Base-by-base conservation (phyloP, 2,888 invertebrate genomes). In the Asteroscopus sphinx region DNA sequence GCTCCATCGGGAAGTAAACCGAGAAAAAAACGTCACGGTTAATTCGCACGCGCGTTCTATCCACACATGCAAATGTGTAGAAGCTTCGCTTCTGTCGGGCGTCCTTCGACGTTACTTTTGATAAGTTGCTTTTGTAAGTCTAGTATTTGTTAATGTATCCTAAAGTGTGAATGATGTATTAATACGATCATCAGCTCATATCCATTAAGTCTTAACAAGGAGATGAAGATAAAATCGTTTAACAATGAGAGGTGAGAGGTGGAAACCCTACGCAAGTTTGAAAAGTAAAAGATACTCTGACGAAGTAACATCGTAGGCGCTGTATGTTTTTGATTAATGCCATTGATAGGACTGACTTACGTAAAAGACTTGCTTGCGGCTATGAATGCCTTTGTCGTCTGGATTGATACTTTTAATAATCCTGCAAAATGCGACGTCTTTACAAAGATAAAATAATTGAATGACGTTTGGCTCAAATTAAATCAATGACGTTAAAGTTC, bases 241-340 rank as follows among this genome's bases (percentile, higher is more conserved):
- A 41, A 64, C 44, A 66, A 55, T 41, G 9, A 64, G 45, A 48
- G 5, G 26, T 47, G 59, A 58, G 47, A 44, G 39, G 33, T 65
- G 47, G 35, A 46, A 52, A 56, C 44, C 53, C 48, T 68, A 68
- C 54, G 56, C 57, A 63, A 55, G 25, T 57, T 62, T 37, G 16
- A 41, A 12, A 54, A 59, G 40, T 56, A 51, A 59, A 54, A 63
- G 15, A 39, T 68, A 62, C 46, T 39, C 17, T 30, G 42, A 40
- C 72, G 32, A 53, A 47, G 55, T 21, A 47, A 55, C 33, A 37
- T 60, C 40, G 64, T 68, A 54, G 59, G 69, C 60, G 60, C 57
- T 55, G 15, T 63, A 47, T 72, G 49, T 41, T 48, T 63, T 61
- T 68, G 76, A 73, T 68, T 61, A 46, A 59, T 61, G 53, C 30